Evolutionary conservation across 1,140 invertebrate species (phyloP).

Genomic region (Pissodes strobi): DNA sequence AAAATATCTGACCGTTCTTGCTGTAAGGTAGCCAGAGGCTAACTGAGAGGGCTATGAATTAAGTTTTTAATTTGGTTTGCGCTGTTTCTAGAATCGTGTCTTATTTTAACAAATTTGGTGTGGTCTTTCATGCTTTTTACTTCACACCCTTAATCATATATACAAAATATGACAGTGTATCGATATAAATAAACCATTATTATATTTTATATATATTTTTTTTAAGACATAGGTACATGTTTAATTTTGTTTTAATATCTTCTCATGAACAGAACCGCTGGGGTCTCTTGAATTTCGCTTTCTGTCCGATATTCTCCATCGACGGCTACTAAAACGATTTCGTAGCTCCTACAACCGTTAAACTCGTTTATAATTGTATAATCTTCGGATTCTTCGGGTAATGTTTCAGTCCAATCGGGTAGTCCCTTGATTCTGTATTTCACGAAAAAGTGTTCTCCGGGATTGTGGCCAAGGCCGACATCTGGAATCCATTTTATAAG

Average conservation of each 20-base stretch:
- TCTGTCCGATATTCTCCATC: slow-evolving; percentile 80
- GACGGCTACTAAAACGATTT: slow-evolving; percentile 89
- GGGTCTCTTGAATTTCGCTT: slow-evolving; percentile 61
- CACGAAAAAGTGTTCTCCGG: slow-evolving; percentile 87
- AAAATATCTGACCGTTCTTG: too few species aligned
- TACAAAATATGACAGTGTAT: too few species aligned
- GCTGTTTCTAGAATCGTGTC: too few species aligned
- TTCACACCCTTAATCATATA: too few species aligned
- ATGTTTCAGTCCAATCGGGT: slow-evolving; percentile 64
- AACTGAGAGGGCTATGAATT: too few species aligned
- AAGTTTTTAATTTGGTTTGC: too few species aligned
- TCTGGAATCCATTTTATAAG: slow-evolving; percentile 82
- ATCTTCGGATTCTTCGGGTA: slow-evolving; percentile 73
- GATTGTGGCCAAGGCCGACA: slow-evolving; percentile 70
- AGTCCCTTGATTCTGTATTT: slow-evolving; percentile 78
- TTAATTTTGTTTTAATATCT: not conserved
- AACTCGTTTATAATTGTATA: slow-evolving; percentile 67
- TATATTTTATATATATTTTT: too few species aligned
- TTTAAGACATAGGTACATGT: too few species aligned
- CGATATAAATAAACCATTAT: too few species aligned
- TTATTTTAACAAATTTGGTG: too few species aligned
- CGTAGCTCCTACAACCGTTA: slow-evolving; percentile 81
- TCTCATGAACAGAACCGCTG: slow-evolving; percentile 35
- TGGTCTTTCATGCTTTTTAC: too few species aligned
- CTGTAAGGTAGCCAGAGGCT: too few species aligned